Evolutionary conservation across 2,797 vertebrate genomes (phyloP), one percentile per base, ranked within the genome.

Genomic region (Somateria mollissima): DNA sequence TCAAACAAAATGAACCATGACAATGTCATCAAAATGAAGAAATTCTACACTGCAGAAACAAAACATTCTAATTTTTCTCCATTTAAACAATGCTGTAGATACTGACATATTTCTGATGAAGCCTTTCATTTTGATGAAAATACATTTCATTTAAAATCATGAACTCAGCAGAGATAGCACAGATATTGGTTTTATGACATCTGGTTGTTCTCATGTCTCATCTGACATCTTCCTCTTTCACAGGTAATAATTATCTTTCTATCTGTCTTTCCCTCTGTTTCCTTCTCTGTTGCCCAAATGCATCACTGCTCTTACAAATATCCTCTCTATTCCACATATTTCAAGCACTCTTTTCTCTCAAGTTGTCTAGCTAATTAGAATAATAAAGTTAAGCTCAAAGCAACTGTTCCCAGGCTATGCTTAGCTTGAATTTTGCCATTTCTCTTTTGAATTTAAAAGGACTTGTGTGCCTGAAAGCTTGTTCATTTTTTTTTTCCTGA

Each of bases 91-190:
- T 47, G 21, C 18, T 18, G 51, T 62, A 75, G 47, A 56, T 81
- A 37, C 70, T 66, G 85, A 93, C 75, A 92, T 30, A 60, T 72
- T 81, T 69, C 71, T 90, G 86, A 91, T 0, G 10, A 89, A 67
- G 72, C 28, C 60, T 90, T 91, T 95, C 37, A 84, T 75, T 94
- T 70, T 91, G 80, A 90, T 90, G 73, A 90, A 94, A 66, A 58
- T 43, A 65, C 28, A 30, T 62, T 95, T 95, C 0, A 0, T 91
- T 88, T 94, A 43, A 91, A 94, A 72, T 83, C 64, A 91, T 93
- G 81, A 82, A 79, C 78, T 85, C 19, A 6, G 43, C 87, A 79
- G 37, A 30, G n/a, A 32, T 79, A 82, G 43, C 84, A 79, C 43
- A 30, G n/a, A 32, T 79, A 82, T 39, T 76, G 53, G 71, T 87